Base-by-base conservation (phyloP, 2,797 vertebrate genomes). In the Emydoidea blandingii region DNA sequence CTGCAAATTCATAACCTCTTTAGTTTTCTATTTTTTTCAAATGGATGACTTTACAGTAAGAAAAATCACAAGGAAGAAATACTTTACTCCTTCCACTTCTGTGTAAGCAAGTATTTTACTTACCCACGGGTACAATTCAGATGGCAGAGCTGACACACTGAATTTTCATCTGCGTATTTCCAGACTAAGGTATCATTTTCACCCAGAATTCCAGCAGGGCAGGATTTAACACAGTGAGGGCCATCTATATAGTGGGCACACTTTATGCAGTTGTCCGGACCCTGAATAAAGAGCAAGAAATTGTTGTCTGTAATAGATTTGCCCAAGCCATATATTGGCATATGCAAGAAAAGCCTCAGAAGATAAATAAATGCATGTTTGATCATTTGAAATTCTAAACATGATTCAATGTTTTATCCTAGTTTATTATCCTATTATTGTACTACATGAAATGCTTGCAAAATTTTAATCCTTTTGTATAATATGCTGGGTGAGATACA, bases 61-160 rank as follows among this genome's bases (percentile, higher is more conserved):
- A 4, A 21, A 62, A 79, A 76, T 5, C 0, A 0, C 41, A 12
- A 80, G 52, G 57, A 87, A 88, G 19, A 57, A 15, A 79, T 80
- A 59, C 65, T 83, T 49, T 23, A 11, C 3, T 3, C 34, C 4
- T 10, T 11, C 53, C 4, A 2, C 4, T 12, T 5, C n/a, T 76
- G 23, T 62, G 85, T 34, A 56, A 1, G 2, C 6, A 1, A 2
- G 18, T 8, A 5, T 54, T 62, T 84, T 52, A 98, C 99, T 98
- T 92, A 99, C 99, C 99, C 99, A 1, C 98, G 97, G 12, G 98
- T 98, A 93, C 99, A 99, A 98, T 99, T 99, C 25, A 92, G 96
- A 94, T 99, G 99, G 96, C 99, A 99, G 41, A 98, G 92, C 95
- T 98, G 99, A 93, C 99, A 99, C 80, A 98, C 94, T 4, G 94